Evolutionary conservation across 2,888 invertebrate genomes (phyloP), one percentile per base, ranked within the genome.

Genomic region (Arge pagana): DNA sequence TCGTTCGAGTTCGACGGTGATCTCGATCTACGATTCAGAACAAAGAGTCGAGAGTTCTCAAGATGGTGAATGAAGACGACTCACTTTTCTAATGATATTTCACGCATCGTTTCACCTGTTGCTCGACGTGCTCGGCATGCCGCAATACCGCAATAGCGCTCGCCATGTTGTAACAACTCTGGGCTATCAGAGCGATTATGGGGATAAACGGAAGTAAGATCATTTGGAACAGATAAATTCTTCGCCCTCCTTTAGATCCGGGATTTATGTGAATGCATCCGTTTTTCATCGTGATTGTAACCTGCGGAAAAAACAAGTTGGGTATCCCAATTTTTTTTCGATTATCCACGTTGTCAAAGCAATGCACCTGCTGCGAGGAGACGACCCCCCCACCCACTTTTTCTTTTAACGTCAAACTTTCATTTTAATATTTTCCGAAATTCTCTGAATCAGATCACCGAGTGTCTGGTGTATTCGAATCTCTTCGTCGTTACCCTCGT

Each of bases 141-240:
- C 79, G 77, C 56, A 82, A 67, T 1, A 80, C 79, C 28, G 73
- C 71, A 0, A 80, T 78, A 1, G 81, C 76, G 37, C 77, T 78
- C 0, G 79, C 78, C 79, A 83, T 81, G 53, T 79, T 77, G 57
- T 80, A 77, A 58, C 80, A 81, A 73, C 82, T 83, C 69, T 83
- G 82, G 10, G 78, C 67, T 40, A 83, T 76, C 26, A 83, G 76
- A 1, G 82, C 82, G 1, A 77, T 79, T 60, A 83, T 82, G 0
- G 83, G 83, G 31, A 83, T 77, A 68, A 83, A 82, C 59, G 82
- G 82, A 2, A 83, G 74, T 30, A 80, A 66, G 58, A 83, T 66
- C 80, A 83, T 81, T 62, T 82, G 82, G 0, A 79, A 60, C 40
- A 82, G 68, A 64, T 82, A 80, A 36, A 77, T 69, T 35, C 79